Evolutionary conservation across 2,797 vertebrate species (phyloP).

Genomic region (Enteromius treurensis): DNA sequence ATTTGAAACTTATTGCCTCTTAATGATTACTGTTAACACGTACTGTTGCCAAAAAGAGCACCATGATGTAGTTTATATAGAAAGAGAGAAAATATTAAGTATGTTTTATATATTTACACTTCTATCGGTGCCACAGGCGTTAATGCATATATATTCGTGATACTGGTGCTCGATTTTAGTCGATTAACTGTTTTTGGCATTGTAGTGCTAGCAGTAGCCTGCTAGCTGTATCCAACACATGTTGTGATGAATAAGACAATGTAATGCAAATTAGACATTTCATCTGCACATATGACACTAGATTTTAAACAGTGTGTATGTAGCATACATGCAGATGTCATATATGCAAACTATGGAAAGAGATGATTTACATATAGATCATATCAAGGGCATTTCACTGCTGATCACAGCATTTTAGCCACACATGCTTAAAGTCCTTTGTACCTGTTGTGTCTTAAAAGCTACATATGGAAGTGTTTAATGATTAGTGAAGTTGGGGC

Average conservation of each 20-base stretch:
- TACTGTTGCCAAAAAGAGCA: neutral
- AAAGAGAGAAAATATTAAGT: neutral
- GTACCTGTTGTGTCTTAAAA: neutral
- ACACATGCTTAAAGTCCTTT: neutral
- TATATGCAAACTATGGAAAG: neutral
- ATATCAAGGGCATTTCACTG: conserved; percentile 23
- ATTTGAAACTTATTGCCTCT: neutral
- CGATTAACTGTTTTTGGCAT: neutral
- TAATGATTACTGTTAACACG: too few species aligned
- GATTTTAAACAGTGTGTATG: neutral
- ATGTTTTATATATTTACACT: neutral
- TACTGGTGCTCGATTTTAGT: neutral
- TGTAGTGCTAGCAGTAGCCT: neutral
- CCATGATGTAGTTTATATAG: too few species aligned
- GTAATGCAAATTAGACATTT: neutral
- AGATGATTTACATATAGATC: neutral
- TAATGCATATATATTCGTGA: neutral
- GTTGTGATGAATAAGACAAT: neutral
- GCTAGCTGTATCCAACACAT: conserved; percentile 13
- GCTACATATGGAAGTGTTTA: neutral
- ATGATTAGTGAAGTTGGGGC: neutral
- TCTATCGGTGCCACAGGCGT: neutral
- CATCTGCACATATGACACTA: neutral
- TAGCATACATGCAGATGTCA: neutral
- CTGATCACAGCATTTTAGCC: conserved; percentile 12